Conservation (phyloP, 2,797 vertebrate species). For the Sternotherus odoratus region DNA sequence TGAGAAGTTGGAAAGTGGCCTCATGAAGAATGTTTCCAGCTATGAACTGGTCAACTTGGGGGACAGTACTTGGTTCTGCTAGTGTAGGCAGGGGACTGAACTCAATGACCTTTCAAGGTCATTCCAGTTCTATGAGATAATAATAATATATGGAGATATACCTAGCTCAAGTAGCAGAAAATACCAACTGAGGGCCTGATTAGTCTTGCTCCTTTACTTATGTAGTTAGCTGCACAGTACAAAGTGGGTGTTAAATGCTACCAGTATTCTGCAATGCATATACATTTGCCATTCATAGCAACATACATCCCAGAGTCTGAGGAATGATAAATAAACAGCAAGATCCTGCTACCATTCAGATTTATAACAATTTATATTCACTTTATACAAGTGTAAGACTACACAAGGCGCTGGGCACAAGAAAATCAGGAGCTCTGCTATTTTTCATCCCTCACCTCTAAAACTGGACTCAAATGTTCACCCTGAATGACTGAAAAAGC, state of each 20-base stretch:
- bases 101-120: no score
- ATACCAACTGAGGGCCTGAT: not conserved
- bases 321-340: not conserved
- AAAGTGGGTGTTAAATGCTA: not conserved
- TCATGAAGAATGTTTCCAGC: not conserved
- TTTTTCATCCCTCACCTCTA: conserved; percentile 8
- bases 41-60: no score
- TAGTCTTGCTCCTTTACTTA: not conserved
- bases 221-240: not conserved
- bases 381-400: not conserved
- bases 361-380: not conserved
- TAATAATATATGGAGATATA: no score
- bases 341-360: not conserved
- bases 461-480: not conserved
- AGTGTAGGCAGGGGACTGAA: no score
- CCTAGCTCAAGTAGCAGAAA: not conserved
- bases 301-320: not conserved
- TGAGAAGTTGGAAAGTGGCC: not conserved
- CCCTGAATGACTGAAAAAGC: not conserved
- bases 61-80: no score
- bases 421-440: not conserved
- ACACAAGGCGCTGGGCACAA: not conserved
- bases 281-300: not conserved
- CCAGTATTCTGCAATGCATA: not conserved
- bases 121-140: no score